Evolutionary conservation across 2,888 invertebrate species (phyloP).

Genomic region (Bruchidius siliquastri): DNA sequence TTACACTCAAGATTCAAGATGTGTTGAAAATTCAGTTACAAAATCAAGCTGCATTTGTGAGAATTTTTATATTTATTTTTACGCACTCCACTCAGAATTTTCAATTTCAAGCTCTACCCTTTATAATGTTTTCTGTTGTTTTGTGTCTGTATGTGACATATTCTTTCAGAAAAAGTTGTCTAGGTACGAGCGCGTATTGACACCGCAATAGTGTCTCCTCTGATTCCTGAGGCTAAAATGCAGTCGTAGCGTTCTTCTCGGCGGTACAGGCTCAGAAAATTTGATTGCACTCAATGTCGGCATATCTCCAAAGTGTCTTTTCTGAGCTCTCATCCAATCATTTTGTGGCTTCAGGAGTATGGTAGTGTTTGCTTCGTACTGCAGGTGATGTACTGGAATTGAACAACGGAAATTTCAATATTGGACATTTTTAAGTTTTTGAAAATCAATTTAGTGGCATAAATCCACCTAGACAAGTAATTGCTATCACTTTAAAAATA

Average conservation of each 20-base stretch:
- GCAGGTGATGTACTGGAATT: background rate
- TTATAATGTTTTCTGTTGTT: background rate
- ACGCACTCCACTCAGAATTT: too few species aligned
- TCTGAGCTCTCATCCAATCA: background rate
- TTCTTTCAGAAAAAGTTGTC: background rate
- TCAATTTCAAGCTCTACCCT: too few species aligned
- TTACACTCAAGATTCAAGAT: too few species aligned
- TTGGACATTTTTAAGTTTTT: too few species aligned
- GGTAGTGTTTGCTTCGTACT: background rate
- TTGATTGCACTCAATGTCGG: background rate
- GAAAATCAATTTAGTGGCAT: too few species aligned
- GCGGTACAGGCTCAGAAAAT: background rate
- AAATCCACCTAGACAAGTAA: too few species aligned
- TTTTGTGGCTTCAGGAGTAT: background rate
- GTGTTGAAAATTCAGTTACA: too few species aligned
- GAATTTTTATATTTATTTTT: too few species aligned
- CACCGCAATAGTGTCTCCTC: background rate
- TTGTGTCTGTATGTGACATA: background rate
- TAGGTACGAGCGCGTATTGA: background rate
- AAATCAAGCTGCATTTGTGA: too few species aligned
- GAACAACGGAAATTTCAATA: background rate
- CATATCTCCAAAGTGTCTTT: background rate
- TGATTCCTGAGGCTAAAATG: background rate
- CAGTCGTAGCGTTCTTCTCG: background rate
- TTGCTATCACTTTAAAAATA: too few species aligned